Conservation (phyloP, 2,888 invertebrate genomes). For the Lochmaea crataegi region DNA sequence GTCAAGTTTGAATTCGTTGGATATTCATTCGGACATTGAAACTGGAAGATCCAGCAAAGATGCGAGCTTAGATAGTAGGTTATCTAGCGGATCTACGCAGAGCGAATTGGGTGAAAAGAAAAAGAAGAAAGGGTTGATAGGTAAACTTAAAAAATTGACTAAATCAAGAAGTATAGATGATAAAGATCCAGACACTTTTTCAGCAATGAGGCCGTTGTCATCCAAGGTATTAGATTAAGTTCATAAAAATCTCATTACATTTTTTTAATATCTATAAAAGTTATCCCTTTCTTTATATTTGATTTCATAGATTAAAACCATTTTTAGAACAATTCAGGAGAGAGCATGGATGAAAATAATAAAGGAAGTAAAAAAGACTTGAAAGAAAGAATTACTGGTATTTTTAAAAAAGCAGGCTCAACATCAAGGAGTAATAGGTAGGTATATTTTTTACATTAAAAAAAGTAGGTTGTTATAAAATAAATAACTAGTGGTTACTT, state of each 20-base stretch:
- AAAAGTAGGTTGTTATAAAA: no score
- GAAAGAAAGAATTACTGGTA: slow-evolving; percentile 83
- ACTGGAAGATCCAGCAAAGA: slow-evolving; percentile 75
- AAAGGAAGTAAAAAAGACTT: slow-evolving; percentile 79
- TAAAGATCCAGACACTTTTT: slow-evolving; percentile 64
- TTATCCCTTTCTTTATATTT: no score
- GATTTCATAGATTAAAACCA: not conserved
- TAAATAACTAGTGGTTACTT: no score
- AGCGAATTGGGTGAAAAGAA: slow-evolving; percentile 82
- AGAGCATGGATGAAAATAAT: slow-evolving; percentile 73
- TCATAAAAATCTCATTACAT: no score
- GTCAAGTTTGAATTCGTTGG: slow-evolving; percentile 82
- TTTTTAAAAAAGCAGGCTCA: slow-evolving; percentile 80
- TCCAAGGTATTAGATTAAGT: slow-evolving; percentile 65
- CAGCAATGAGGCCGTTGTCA: slow-evolving; percentile 63
- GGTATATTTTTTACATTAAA: not conserved
- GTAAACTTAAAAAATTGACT: slow-evolving; percentile 85
- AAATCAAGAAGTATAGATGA: slow-evolving; percentile 87
- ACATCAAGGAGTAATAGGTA: slow-evolving; percentile 78
- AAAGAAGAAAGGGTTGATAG: slow-evolving; percentile 83
- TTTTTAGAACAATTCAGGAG: slow-evolving; percentile 75
- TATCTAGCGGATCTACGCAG: slow-evolving; percentile 87
- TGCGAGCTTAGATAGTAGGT: slow-evolving; percentile 82
- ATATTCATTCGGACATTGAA: slow-evolving; percentile 67
- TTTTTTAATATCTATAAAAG: not conserved